These are phyloP conservation scores for Botrylloides violaceus DNA, from an alignment of 23 tunicate species.

Conservation along the genomic window DNA sequence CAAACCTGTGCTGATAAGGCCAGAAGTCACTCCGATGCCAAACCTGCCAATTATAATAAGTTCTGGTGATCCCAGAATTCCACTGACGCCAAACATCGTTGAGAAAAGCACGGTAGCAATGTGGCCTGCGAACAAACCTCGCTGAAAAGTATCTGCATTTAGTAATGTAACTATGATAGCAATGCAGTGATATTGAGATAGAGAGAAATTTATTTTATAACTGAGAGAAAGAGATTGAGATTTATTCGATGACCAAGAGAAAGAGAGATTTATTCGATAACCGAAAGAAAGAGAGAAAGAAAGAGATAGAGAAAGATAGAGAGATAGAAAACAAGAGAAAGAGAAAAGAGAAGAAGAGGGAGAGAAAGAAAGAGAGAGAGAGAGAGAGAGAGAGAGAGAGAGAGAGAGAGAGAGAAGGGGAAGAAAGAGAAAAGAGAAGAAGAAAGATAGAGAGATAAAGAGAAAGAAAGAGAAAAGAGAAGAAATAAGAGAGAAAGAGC, in stretches of 20 bases:
- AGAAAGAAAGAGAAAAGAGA: neutral
- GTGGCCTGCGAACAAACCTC: constrained; percentile 12
- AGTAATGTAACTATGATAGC: no score
- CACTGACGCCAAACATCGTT: constrained; percentile 17
- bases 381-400: neutral
- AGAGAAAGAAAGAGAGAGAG: neutral
- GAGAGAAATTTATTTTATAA: neutral
- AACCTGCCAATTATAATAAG: constrained; percentile 21
- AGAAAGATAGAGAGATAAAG: no score
- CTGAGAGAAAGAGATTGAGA: neutral
- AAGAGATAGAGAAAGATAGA: no score
- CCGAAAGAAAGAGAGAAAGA: no score
- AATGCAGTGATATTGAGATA: no score
- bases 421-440: neutral
- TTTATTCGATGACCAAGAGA: no score
- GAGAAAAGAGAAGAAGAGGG: neutral
- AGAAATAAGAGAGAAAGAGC: neutral
- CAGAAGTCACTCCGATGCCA: constrained; percentile 18
- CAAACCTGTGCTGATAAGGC: constrained; percentile 27
- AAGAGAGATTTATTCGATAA: no score
- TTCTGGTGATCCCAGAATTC: constrained; percentile 13
- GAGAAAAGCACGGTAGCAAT: constrained; percentile 7
- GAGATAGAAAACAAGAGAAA: no score
- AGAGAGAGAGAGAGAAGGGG: neutral
- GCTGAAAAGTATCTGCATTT: constrained; percentile 3